A percentile compares a stretch with the other conserved stretches of the same genome.
These are phyloP conservation scores for Halcyon malimbica DNA, from an alignment of 2,113 vertebrate genomes.

Conservation along the genomic window DNA sequence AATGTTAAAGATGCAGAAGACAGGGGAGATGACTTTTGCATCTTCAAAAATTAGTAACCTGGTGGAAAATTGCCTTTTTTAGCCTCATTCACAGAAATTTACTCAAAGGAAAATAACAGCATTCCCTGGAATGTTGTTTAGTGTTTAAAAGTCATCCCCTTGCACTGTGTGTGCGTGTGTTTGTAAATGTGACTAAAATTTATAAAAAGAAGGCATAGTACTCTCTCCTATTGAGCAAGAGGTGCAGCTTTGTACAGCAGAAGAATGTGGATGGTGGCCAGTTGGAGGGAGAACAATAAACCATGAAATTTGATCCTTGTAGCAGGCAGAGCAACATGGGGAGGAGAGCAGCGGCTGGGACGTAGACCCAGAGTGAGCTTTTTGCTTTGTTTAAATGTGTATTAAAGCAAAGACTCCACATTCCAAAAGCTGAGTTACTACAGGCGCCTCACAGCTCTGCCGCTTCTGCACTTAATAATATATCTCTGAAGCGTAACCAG, in stretches of 20 bases:
- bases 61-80: not conserved
- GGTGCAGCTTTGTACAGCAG: constrained; percentile 40
- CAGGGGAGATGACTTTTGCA: not conserved
- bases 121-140: not conserved
- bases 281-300: constrained; percentile 74
- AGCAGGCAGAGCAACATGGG: constrained; percentile 41
- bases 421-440: not conserved
- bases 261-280: constrained; percentile 68
- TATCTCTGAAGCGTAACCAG: not conserved
- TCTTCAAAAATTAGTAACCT: not conserved
- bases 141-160: not conserved
- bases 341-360: constrained; percentile 38
- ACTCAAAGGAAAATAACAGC: not conserved
- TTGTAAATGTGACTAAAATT: constrained; percentile 50
- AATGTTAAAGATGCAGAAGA: not conserved
- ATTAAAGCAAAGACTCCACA: not conserved
- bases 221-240: constrained; percentile 39
- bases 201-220: constrained; percentile 3
- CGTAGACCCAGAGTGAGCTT: not conserved
- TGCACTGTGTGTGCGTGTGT: not conserved
- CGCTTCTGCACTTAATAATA: not conserved
- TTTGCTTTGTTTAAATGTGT: not conserved
- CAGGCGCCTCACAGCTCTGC: not conserved
- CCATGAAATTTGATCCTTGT: constrained; percentile 73
- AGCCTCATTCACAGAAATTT: not conserved